phyloP scores from a whole-genome alignment of 2,113 vertebrate species.

The Periophthalmus modestus region DNA sequence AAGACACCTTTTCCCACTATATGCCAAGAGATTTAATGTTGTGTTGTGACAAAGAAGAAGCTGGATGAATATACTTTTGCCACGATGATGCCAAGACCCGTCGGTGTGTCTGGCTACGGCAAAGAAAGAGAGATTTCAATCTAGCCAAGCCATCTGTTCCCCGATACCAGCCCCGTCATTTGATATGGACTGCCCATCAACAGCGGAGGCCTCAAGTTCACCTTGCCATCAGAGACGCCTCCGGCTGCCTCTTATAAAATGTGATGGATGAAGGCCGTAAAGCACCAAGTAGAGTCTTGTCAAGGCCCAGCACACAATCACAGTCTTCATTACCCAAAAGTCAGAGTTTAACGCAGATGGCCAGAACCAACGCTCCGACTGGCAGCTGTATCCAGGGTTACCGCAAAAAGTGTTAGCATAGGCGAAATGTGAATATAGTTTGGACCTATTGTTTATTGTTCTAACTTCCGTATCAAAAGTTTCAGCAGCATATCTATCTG shows the following conservation, averaged over 20 bases:
- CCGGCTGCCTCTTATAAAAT: slow-evolving; percentile 64
- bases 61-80: slow-evolving; percentile 53
- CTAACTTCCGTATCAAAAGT: not conserved
- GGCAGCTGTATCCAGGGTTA: slow-evolving; percentile 18
- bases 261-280: slow-evolving; percentile 63
- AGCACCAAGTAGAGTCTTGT: slow-evolving; percentile 51
- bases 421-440: not conserved
- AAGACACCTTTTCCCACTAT: slow-evolving; percentile 33
- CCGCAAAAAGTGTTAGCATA: slow-evolving; percentile 2
- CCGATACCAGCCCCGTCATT: slow-evolving; percentile 63
- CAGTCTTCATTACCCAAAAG: slow-evolving; percentile 35
- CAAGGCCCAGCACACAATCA: slow-evolving; percentile 52
- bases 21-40: slow-evolving; percentile 53
- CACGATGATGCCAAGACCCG: slow-evolving; percentile 49
- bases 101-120: slow-evolving; percentile 35
- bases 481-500: no score
- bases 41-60: slow-evolving; percentile 44
- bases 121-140: slow-evolving; percentile 66
- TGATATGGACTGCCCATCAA: slow-evolving; percentile 64
- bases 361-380: slow-evolving; percentile 23
- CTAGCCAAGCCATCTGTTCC: slow-evolving; percentile 68
- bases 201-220: slow-evolving; percentile 67
- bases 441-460: not conserved
- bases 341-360: slow-evolving; percentile 27
- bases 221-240: slow-evolving; percentile 69